phyloP scores from a whole-genome alignment of 2,797 vertebrate species.

The Micrastur ruficollis region DNA sequence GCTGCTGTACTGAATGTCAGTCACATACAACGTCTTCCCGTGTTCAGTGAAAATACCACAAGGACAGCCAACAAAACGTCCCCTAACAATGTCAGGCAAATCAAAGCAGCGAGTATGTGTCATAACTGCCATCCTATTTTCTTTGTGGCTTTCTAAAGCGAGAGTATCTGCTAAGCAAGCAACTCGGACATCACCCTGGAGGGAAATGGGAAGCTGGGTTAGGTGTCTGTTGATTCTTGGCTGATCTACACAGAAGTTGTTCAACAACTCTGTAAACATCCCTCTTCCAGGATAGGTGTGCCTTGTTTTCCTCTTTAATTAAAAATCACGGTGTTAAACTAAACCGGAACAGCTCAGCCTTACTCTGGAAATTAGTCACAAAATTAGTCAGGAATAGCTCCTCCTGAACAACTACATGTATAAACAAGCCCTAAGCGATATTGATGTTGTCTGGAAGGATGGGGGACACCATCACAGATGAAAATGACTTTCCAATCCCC shows the following conservation, averaged over 20 bases:
- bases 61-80: neutral
- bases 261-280: constrained; percentile 11
- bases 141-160: neutral
- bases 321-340: neutral
- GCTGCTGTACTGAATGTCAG: constrained; percentile 3
- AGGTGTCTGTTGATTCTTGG: neutral
- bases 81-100: constrained; percentile 25
- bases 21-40: neutral
- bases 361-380: constrained; percentile 33
- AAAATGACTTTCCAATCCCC: neutral
- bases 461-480: neutral
- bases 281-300: constrained; percentile 15
- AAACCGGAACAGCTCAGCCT: neutral
- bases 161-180: neutral
- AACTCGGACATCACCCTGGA: neutral
- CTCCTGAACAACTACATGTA: neutral
- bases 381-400: constrained; percentile 17
- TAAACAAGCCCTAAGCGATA: neutral
- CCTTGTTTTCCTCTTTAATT: constrained; percentile 22
- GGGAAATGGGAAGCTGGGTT: neutral
- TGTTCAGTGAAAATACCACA: neutral
- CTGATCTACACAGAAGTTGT: neutral
- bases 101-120: neutral
- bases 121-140: neutral
- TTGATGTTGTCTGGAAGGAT: neutral